A percentile compares a stretch with the other conserved stretches of the same genome.
phyloP scores from a whole-genome alignment of 2,888 invertebrate genomes.

The Andrena chrysosceles region DNA sequence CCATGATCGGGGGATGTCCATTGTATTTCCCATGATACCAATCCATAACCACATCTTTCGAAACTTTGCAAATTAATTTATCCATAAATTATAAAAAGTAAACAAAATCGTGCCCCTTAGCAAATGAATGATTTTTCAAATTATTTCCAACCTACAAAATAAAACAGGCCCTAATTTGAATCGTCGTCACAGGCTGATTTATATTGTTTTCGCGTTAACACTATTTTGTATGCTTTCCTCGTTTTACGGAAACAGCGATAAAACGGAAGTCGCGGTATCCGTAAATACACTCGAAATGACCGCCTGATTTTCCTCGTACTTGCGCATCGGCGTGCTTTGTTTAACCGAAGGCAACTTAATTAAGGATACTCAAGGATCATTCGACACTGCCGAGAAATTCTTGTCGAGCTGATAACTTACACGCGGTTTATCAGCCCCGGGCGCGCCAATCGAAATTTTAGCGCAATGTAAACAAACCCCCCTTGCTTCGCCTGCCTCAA shows the following conservation, averaged over 20 bases:
- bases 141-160: too few relatives aligned
- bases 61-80: background rate
- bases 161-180: background rate
- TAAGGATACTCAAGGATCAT: background rate
- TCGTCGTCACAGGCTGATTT: background rate
- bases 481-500: too few relatives aligned
- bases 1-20: too few relatives aligned
- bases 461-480: conserved; percentile 17
- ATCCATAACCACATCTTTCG: background rate
- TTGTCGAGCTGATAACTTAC: background rate
- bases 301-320: too few relatives aligned
- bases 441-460: conserved; percentile 13
- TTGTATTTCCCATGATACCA: background rate
- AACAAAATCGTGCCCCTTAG: background rate
- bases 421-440: background rate
- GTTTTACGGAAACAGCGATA: conserved; percentile 12
- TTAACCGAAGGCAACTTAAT: background rate
- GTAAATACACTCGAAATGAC: background rate
- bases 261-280: background rate
- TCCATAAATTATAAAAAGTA: background rate
- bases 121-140: background rate
- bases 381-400: background rate
- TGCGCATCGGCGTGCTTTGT: background rate
- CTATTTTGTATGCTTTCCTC: background rate
- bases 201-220: background rate